Percentiles rank a stretch among this genome's conserved stretches.
Conservation (phyloP, 2,113 vertebrate species). For the Blennius ocellaris region DNA sequence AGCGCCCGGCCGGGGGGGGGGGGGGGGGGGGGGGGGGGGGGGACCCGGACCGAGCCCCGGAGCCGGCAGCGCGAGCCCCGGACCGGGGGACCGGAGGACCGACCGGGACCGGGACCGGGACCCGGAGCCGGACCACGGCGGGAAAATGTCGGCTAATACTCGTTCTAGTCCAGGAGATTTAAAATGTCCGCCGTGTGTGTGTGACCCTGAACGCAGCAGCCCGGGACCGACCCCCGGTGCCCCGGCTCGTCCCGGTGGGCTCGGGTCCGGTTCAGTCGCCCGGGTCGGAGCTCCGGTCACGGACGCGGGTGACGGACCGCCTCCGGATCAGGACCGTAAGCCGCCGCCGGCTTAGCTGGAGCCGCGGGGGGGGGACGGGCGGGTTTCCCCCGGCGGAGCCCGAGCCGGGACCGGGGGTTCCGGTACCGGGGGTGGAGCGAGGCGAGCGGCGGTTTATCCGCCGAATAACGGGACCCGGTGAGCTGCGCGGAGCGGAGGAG, state of each 20-base stretch:
- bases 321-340: background rate
- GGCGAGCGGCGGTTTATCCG: too few relatives aligned
- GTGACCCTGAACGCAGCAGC: too few relatives aligned
- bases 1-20: too few relatives aligned
- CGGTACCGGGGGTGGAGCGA: too few relatives aligned
- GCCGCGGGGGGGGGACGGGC: background rate
- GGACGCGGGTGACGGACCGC: too few relatives aligned
- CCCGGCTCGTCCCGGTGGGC: background rate
- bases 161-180: conserved; percentile 40
- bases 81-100: too few relatives aligned
- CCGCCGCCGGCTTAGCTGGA: fast-evolving
- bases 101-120: background rate
- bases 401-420: too few relatives aligned
- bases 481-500: too few relatives aligned
- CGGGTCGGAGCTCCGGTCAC: too few relatives aligned
- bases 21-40: too few relatives aligned
- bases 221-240: background rate
- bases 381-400: background rate
- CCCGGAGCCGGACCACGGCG: background rate
- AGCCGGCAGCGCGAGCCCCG: background rate
- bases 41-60: background rate
- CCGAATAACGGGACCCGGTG: too few relatives aligned
- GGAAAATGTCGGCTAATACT: background rate
- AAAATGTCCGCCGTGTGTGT: conserved; percentile 75
- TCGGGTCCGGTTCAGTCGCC: background rate